Conservation (phyloP, 2,888 invertebrate genomes). For the Sympetrum striolatum region DNA sequence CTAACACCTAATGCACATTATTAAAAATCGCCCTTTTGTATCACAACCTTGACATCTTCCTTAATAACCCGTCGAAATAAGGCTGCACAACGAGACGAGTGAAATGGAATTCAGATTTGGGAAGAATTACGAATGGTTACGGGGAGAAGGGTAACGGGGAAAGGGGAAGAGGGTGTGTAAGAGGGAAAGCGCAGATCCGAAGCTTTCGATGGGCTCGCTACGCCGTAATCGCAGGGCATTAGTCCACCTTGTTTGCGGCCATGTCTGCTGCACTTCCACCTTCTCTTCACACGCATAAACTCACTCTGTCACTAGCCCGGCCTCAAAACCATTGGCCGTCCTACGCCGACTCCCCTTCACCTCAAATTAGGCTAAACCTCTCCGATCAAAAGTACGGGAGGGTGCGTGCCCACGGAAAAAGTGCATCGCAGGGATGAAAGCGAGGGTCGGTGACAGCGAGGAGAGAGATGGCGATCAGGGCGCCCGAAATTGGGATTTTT, state of each 20-base stretch:
- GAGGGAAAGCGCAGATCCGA: conserved; percentile 46
- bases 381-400: neutral
- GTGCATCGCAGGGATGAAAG: neutral
- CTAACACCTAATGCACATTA: too few species aligned
- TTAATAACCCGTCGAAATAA: too few species aligned
- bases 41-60: too few species aligned
- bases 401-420: neutral
- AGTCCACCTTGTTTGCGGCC: conserved; percentile 46
- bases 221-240: conserved; percentile 44
- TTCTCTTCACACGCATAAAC: conserved; percentile 24
- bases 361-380: neutral
- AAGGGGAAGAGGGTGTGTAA: conserved; percentile 45
- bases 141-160: neutral
- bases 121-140: neutral
- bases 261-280: conserved; percentile 6
- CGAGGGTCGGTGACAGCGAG: neutral
- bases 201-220: conserved; percentile 44
- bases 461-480: neutral
- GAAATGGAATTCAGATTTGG: neutral
- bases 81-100: neutral
- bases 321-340: neutral
- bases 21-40: too few species aligned
- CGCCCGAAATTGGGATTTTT: too few species aligned
- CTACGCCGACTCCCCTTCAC: neutral
- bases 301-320: neutral